These are phyloP conservation scores for Phymanthus crucifer DNA, from an alignment of 92 coral and sea anemone genomes.

Conservation along the genomic window DNA sequence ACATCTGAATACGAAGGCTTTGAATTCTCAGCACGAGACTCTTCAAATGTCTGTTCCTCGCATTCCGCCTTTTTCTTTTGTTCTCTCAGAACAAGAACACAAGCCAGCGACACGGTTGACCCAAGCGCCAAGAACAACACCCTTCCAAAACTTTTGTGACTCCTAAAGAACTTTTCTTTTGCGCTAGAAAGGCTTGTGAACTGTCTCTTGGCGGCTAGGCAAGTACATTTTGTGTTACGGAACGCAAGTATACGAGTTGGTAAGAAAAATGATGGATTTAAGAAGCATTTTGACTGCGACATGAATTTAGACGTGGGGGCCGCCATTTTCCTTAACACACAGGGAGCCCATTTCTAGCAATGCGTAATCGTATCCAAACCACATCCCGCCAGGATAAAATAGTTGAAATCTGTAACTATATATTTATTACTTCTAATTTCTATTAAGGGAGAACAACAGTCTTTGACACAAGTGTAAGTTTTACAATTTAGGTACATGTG, in stretches of 20 bases:
- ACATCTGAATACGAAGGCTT: background rate
- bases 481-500: no score
- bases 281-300: background rate
- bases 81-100: conserved; percentile 5
- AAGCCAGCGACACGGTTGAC: conserved; percentile 9
- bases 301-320: background rate
- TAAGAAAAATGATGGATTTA: background rate
- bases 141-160: background rate
- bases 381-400: no score
- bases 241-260: background rate
- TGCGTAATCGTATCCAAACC: no score
- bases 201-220: background rate
- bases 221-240: background rate
- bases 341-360: conserved; percentile 7
- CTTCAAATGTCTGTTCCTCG: background rate
- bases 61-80: background rate
- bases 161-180: background rate
- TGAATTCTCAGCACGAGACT: background rate
- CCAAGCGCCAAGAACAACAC: conserved; percentile 10
- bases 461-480: no score
- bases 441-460: no score
- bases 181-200: background rate
- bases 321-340: conserved; percentile 24
- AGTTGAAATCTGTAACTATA: no score
- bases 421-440: no score